Base-by-base conservation (phyloP, 2,888 invertebrate genomes). In the Mactromeris polynyma region DNA sequence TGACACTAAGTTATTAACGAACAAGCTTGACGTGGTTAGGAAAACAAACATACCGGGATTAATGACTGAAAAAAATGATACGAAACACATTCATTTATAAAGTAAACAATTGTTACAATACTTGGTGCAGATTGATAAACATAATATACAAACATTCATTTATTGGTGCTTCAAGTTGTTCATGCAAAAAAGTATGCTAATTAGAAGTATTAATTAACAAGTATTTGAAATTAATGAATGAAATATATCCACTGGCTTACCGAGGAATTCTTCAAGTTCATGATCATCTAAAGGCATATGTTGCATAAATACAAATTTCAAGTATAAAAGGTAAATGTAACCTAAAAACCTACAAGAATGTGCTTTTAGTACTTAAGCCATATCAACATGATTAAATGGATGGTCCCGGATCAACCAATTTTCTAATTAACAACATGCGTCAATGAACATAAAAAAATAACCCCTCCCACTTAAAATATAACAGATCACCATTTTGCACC, bases 231-330 rank as follows among this genome's bases (percentile, higher is more conserved):
- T 83, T 80, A 80, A 51, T 64, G 51, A 54, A 82, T 69, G 42
- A 83, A 83, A 21, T 69, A 83, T 73, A 69, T 69, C 83, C 83
- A 83, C n/a, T 33, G 42, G 83, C 86, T 87, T 87, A 87, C 86
- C 86, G 40, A 83, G 19, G 82, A 87, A 87, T 87, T 51, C 58
- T 42, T 64, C 82, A 21, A 87, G 78, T 33, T 82, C 82, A n/a
- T n/a, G n/a, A n/a, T n/a, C n/a, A 87, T 87, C 86, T 87, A 87
- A 17, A 80, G 81, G 36, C 73, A 73, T 73, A 73, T 58, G 7
- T 2, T 4, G 26, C 26, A 64, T 64, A n/a, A 58, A 79, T 9
- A 54, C 26, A 54, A 79, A 19, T 78, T 11, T 51, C 36, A 58
- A 7, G 7, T 33, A 36, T 17, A 36, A 77, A 36, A 26, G 17